phyloP scores from a whole-genome alignment of 2,797 vertebrate species.

The Diplodus puntazzo region DNA sequence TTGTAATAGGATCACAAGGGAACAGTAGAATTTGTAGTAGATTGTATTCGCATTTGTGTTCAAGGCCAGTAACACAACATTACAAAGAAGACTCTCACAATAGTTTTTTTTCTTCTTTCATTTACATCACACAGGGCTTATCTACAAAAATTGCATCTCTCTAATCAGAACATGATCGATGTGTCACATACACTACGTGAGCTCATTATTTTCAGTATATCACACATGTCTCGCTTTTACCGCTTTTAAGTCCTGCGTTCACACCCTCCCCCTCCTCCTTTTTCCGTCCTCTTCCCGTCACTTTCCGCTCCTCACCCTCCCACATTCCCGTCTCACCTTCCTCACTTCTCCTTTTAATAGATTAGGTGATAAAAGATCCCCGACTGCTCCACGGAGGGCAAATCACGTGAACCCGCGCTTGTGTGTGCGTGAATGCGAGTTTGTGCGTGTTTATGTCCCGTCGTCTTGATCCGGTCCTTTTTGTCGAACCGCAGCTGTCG shows the following conservation, averaged over 20 bases:
- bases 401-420: conserved; percentile 48
- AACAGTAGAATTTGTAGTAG: conserved; percentile 55
- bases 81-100: background rate
- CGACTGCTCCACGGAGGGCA: conserved; percentile 29
- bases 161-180: background rate
- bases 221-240: background rate
- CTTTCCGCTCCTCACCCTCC: conserved; percentile 50
- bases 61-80: background rate
- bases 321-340: conserved; percentile 52
- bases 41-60: conserved; percentile 35
- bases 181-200: background rate
- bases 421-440: background rate
- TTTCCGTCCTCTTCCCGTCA: conserved; percentile 43
- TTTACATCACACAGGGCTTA: background rate
- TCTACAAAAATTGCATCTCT: conserved; percentile 6
- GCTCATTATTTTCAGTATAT: conserved; percentile 25
- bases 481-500: conserved; percentile 15
- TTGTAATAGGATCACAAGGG: conserved; percentile 76
- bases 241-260: conserved; percentile 42
- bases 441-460: conserved; percentile 3
- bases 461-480: conserved; percentile 33
- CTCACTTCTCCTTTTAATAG: conserved; percentile 63
- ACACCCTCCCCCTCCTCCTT: conserved; percentile 23
- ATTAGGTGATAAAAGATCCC: conserved; percentile 57
- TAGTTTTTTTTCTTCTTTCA: background rate